Evolutionary conservation across 2,113 vertebrate species (phyloP).

Genomic region (Oenanthe oenanthe): DNA sequence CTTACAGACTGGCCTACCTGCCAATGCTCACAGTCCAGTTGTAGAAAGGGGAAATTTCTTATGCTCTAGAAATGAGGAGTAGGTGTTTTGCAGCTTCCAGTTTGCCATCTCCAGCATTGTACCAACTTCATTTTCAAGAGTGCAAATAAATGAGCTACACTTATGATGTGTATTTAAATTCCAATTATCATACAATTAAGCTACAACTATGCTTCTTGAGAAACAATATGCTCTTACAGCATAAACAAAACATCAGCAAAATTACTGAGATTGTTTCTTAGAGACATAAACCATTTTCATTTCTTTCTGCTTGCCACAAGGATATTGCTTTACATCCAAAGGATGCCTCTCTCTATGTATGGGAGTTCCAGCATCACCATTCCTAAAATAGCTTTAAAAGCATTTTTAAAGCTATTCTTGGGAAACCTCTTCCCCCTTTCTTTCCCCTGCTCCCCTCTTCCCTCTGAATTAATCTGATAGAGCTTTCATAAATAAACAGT

Average conservation of each 20-base stretch:
- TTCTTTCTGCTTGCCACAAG: not conserved
- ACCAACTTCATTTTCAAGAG: not conserved
- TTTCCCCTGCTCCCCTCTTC: accelerated
- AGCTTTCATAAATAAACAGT: not conserved
- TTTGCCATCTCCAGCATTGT: not conserved
- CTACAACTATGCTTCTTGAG: not conserved
- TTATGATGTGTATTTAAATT: not conserved
- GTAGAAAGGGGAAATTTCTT: not conserved
- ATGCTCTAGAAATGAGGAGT: not conserved
- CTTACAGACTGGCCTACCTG: not conserved
- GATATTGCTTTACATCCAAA: not conserved
- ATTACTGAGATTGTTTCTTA: not conserved
- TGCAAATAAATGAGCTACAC: not conserved
- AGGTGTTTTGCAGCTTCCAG: not conserved
- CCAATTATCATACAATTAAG: not conserved
- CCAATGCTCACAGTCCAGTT: accelerated
- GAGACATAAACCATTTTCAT: not conserved
- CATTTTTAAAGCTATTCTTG: not conserved
- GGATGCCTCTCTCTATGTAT: not conserved
- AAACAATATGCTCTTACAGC: not conserved
- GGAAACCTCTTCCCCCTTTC: not conserved
- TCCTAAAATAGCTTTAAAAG: not conserved
- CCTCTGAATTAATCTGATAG: not conserved
- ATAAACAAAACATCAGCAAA: slow-evolving; percentile 8
- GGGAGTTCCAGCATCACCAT: not conserved